These are phyloP conservation scores for Drosophila sulfurigaster DNA, from an alignment of 1,140 invertebrate species.

Conservation along the genomic window DNA sequence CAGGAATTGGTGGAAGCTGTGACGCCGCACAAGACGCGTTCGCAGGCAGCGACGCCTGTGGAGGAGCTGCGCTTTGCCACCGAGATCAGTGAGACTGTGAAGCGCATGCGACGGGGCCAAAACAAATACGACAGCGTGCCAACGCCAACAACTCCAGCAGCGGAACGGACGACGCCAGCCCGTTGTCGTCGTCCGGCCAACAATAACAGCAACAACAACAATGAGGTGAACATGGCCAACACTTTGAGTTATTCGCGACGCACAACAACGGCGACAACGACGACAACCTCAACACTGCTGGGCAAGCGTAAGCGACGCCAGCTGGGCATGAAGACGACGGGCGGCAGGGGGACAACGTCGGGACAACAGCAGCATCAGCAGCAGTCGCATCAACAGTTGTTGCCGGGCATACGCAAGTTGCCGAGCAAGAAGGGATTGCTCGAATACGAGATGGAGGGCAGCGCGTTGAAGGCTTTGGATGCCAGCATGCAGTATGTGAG, in stretches of 20 bases:
- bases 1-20: conserved; percentile 38
- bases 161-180: conserved; percentile 8
- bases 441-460: conserved; percentile 74
- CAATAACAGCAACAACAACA: too few species aligned
- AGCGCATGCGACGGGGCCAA: conserved; percentile 76
- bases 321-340: background rate
- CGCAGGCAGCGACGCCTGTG: conserved; percentile 71
- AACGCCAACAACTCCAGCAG: conserved; percentile 8
- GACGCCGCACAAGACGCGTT: conserved; percentile 64
- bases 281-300: conserved; percentile 22
- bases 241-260: too few species aligned
- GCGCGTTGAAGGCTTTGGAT: conserved; percentile 63
- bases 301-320: conserved; percentile 51
- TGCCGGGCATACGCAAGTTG: conserved; percentile 62
- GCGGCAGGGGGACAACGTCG: background rate
- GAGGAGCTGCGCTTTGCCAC: conserved; percentile 80
- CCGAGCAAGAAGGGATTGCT: conserved; percentile 75
- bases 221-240: background rate
- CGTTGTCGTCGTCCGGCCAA: conserved; percentile 48
- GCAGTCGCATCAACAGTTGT: conserved; percentile 21
- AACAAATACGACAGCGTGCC: conserved; percentile 78
- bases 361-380: conserved; percentile 20
- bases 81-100: conserved; percentile 79
- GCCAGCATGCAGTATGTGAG: conserved; percentile 60
- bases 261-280: conserved; percentile 5